These are phyloP conservation scores for Alca torda DNA, from an alignment of 2,797 vertebrate species.

Conservation along the genomic window DNA sequence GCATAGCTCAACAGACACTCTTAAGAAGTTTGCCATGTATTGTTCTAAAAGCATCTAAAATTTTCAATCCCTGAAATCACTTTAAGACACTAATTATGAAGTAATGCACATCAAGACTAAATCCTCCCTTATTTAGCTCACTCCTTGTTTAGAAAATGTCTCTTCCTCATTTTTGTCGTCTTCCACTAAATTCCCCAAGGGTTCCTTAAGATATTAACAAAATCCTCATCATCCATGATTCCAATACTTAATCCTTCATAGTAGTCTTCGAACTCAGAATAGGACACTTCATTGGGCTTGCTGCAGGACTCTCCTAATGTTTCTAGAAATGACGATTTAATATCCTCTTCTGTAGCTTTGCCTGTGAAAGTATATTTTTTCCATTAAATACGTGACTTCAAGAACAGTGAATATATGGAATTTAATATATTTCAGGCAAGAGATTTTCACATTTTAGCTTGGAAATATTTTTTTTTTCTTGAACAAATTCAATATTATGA, in stretches of 20 bases:
- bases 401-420: not conserved
- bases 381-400: not conserved
- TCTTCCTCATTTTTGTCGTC: not conserved
- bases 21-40: not conserved
- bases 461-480: not conserved
- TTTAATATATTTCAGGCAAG: not conserved
- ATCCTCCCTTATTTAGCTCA: not conserved
- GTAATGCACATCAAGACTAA: not conserved
- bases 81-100: not conserved
- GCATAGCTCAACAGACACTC: not conserved
- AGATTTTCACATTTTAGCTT: not conserved
- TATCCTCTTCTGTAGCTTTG: slow-evolving; percentile 76
- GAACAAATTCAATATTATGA: not conserved
- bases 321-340: slow-evolving; percentile 76
- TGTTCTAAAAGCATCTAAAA: not conserved
- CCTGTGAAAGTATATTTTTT: slow-evolving; percentile 63
- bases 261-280: slow-evolving; percentile 82
- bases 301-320: slow-evolving; percentile 71
- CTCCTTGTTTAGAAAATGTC: not conserved
- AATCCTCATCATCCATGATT: slow-evolving; percentile 74
- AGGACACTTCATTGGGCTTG: slow-evolving; percentile 75
- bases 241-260: slow-evolving; percentile 81
- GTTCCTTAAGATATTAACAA: slow-evolving; percentile 74
- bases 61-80: not conserved
- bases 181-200: slow-evolving; percentile 78